phyloP scores from a whole-genome alignment of 2,888 invertebrate species.

The Volucella zonaria region DNA sequence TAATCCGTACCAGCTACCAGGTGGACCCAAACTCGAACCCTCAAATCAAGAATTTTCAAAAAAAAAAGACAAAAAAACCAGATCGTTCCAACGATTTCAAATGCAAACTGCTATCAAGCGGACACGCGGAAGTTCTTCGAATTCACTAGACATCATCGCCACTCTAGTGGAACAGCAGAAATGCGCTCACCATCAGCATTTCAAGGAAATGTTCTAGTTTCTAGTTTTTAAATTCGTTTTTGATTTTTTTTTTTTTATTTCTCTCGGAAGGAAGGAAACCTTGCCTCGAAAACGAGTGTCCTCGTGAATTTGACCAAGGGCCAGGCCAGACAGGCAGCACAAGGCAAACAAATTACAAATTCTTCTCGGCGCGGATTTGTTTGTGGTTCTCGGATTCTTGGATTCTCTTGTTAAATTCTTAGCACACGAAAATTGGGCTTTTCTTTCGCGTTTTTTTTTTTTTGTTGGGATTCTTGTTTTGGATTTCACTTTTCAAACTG shows the following conservation, averaged over 20 bases:
- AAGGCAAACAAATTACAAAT: constrained; percentile 19
- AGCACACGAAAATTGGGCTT: constrained; percentile 6
- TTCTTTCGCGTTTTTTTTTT: no score
- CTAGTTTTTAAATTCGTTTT: no score
- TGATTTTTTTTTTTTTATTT: not conserved
- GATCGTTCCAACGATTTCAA: constrained; percentile 12
- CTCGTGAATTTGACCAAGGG: constrained; percentile 29
- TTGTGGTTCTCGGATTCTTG: constrained; percentile 2
- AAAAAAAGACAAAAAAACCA: no score
- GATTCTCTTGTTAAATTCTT: not conserved
- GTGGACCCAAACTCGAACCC: not conserved
- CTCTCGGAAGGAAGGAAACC: constrained; percentile 10
- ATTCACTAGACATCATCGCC: constrained; percentile 54
- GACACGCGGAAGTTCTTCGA: constrained; percentile 57
- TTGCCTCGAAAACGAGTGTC: constrained; percentile 21
- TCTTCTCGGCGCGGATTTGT: constrained; percentile 16
- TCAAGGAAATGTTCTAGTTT: not conserved
- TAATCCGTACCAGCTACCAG: constrained; percentile 31
- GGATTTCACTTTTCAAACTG: constrained; percentile 23
- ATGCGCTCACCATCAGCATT: constrained; percentile 27
- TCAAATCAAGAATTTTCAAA: no score
- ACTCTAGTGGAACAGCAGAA: constrained; percentile 3
- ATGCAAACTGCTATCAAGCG: constrained; percentile 35
- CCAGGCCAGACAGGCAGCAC: not conserved
- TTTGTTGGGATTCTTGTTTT: not conserved